Conservation (phyloP, 2,113 vertebrate genomes). For the Anser brachyrhynchus region DNA sequence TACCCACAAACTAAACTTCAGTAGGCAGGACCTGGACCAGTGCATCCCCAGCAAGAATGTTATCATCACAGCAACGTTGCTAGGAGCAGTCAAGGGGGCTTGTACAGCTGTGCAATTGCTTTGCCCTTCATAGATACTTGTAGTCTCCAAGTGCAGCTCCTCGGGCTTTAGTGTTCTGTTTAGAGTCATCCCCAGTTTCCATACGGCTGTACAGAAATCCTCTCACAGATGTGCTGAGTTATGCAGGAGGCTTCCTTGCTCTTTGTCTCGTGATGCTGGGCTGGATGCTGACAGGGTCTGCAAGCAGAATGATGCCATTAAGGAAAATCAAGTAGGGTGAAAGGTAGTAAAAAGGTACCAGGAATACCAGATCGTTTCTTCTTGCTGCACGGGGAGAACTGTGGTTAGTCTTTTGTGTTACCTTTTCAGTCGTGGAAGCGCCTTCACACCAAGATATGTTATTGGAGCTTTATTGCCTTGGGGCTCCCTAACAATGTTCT, state of each 20-base stretch:
- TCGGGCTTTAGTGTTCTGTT: not conserved
- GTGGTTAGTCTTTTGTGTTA: not conserved
- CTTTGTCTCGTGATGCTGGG: not conserved
- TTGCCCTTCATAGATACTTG: not conserved
- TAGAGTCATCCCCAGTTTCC: not conserved
- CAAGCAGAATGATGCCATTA: not conserved
- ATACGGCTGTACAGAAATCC: not conserved
- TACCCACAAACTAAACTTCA: not conserved
- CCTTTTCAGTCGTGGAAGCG: not conserved
- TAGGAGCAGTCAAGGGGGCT: not conserved
- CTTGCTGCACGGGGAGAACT: not conserved
- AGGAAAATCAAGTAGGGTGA: not conserved
- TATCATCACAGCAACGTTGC: not conserved
- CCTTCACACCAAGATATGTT: not conserved
- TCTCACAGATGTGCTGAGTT: not conserved
- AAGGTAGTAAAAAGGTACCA: not conserved
- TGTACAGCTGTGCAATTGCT: not conserved
- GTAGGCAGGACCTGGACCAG: not conserved
- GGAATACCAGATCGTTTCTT: not conserved
- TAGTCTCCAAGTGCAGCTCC: not conserved
- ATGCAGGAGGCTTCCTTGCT: not conserved
- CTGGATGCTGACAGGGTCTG: not conserved
- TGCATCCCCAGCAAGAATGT: not conserved
- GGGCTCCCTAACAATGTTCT: not conserved
- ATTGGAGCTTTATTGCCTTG: not conserved